Conservation (phyloP, 2,113 vertebrate species). For the Rallus limicola region DNA sequence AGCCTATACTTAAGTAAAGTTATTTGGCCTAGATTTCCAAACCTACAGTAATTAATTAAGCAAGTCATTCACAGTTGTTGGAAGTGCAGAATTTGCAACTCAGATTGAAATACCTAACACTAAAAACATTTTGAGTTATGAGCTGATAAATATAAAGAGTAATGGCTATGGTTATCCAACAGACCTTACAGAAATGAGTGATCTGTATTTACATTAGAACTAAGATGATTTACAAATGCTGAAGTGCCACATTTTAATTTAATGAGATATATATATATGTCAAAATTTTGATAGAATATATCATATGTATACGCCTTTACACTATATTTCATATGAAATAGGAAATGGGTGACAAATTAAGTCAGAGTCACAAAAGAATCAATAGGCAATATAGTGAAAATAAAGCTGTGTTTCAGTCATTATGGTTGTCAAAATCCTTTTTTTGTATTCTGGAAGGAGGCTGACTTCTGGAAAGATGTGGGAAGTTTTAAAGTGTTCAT, state of each 20-base stretch:
- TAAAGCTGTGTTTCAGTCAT: not conserved
- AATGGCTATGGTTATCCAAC: not conserved
- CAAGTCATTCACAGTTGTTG: not conserved
- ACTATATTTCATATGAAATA: constrained; percentile 17
- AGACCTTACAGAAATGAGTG: constrained; percentile 5
- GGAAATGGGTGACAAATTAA: constrained; percentile 26
- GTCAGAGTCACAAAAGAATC: not conserved
- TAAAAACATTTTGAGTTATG: not conserved
- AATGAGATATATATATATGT: not conserved
- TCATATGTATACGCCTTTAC: not conserved
- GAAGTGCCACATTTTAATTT: constrained; percentile 37
- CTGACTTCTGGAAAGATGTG: not conserved
- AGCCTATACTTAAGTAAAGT: not conserved
- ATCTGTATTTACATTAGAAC: constrained; percentile 48
- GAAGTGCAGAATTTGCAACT: not conserved
- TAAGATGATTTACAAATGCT: constrained; percentile 42
- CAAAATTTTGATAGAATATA: not conserved
- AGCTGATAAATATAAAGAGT: not conserved
- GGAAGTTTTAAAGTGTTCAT: not conserved
- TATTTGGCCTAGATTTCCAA: not conserved
- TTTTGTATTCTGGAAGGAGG: not conserved
- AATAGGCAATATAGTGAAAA: not conserved
- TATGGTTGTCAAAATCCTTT: not conserved
- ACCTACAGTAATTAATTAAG: not conserved
- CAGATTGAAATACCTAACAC: not conserved